Base-by-base conservation (phyloP, 2,797 vertebrate genomes). In the Manis pentadactyla region DNA sequence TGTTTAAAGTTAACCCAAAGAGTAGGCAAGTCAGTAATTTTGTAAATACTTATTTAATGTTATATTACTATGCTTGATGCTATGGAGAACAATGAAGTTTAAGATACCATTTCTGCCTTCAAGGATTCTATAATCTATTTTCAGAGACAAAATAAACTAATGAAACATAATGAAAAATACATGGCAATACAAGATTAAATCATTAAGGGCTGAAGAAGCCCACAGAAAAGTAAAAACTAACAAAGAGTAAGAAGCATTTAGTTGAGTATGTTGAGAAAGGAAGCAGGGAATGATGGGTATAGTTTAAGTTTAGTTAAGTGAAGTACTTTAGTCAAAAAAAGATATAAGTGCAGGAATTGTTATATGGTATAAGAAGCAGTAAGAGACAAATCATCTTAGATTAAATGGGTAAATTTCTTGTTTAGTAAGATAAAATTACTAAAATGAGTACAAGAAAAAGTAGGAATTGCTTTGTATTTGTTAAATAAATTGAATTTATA, bases 71-170 rank as follows among this genome's bases (percentile, higher is more conserved):
- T 92, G 53, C 55, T 81, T 59, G 17, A 59, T 84, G 15, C 74
- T 68, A 42, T 89, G 11, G 49, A 73, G 29, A 88, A 93, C 81
- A 90, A 61, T 90, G 61, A 96, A 68, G 8, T 74, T 88, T 73
- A 88, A 94, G 73, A 61, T 86, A 63, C 42, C 79, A 74, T 69
- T 86, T 89, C 51, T 94, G 13, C 29, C 42, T 82, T 83, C 18
- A 87, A 71, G 77, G 13, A 79, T 75, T 29, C 64, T 84, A 37
- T 85, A 81, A 55, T 57, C 31, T 73, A 63, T 61, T 94, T 86
- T 89, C 74, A 97, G 64, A 87, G 46, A 81, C 78, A 37, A 85
- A 87, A 39, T 19, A 95, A 94, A 90, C 46, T 64, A 95, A 68
- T 79, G n/a, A 78, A 93, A 73, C 49, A 95, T 90, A 94, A 82